These are phyloP conservation scores for Scaptomyza caliginosa DNA, from an alignment of 2,888 invertebrate species.

Conservation along the genomic window DNA sequence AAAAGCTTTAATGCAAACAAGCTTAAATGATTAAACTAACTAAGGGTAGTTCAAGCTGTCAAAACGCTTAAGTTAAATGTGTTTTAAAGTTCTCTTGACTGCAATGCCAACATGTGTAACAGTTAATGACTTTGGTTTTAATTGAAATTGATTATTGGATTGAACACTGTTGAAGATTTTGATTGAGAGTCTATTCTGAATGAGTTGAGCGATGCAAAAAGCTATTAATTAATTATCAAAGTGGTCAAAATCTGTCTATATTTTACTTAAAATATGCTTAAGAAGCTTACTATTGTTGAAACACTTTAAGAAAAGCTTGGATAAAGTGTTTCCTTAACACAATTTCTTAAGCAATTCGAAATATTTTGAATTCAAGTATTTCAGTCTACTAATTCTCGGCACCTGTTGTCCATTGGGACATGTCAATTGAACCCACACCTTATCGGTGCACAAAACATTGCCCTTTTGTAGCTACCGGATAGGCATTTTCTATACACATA, in stretches of 20 bases:
- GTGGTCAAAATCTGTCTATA: no score
- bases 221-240: no score
- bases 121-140: neutral
- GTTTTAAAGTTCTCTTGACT: neutral
- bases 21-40: neutral
- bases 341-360: neutral
- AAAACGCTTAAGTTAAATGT: neutral
- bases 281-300: no score
- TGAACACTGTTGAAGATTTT: neutral
- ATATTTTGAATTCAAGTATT: neutral
- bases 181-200: neutral
- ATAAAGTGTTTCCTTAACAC: neutral
- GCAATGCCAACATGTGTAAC: neutral
- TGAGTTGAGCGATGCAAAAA: neutral
- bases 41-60: neutral
- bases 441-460: conserved; percentile 18
- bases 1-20: neutral
- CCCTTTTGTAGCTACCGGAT: conserved; percentile 13
- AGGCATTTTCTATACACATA: conserved; percentile 1
- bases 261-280: no score
- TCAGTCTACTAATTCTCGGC: conserved; percentile 12
- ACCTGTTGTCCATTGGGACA: conserved; percentile 40
- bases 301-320: neutral
- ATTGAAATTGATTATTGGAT: neutral
- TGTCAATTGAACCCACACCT: neutral